Conservation (phyloP, 2,113 vertebrate genomes). For the Rhinopomastus cyanomelas region DNA sequence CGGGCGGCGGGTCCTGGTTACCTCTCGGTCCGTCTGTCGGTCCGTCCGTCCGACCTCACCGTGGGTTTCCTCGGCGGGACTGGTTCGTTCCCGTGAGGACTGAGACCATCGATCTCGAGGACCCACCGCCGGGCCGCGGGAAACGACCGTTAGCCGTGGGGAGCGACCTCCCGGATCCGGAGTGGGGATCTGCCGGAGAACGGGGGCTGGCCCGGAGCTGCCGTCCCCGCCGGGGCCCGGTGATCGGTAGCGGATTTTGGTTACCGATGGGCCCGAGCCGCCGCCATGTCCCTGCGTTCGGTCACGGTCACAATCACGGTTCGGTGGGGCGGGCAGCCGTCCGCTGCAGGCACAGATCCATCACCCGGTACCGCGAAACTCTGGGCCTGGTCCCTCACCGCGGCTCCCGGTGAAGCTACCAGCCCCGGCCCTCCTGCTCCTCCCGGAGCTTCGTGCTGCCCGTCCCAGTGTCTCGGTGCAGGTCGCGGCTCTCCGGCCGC, state of each 20-base stretch:
- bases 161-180: not conserved
- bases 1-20: not conserved
- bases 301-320: conserved; percentile 9
- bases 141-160: not conserved
- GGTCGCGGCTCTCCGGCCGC: not conserved
- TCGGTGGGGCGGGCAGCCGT: not conserved
- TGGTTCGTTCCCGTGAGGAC: not conserved
- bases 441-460: not conserved
- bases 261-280: not conserved
- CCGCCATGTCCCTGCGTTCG: not conserved
- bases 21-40: not conserved
- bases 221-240: not conserved
- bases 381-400: not conserved
- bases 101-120: not conserved
- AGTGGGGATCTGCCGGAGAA: not conserved
- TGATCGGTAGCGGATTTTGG: not conserved
- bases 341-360: not conserved
- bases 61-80: not conserved
- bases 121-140: not conserved
- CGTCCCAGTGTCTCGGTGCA: not conserved
- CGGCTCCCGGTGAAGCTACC: not conserved
- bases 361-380: not conserved
- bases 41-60: not conserved
- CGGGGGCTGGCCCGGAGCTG: not conserved
- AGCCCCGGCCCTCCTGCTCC: not conserved